These are phyloP conservation scores for Aphelenchoides besseyi DNA, from an alignment of 1,140 invertebrate species.

Conservation along the genomic window DNA sequence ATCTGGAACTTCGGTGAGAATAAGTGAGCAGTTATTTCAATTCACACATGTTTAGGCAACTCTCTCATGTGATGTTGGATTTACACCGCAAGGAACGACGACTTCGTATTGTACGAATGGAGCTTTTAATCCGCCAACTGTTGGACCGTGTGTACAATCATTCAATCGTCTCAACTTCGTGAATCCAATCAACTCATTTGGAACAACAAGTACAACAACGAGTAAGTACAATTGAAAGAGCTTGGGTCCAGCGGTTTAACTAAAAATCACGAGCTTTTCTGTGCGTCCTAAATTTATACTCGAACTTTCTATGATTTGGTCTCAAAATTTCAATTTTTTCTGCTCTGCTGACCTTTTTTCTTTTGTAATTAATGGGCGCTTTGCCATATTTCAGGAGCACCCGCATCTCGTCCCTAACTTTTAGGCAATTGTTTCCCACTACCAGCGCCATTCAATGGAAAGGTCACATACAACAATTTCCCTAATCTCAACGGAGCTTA, in stretches of 20 bases:
- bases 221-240: constrained; percentile 11
- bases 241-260: background rate
- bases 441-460: background rate
- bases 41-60: background rate
- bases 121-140: constrained; percentile 4
- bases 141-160: constrained; percentile 2
- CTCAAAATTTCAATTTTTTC: background rate
- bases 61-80: constrained; percentile 9
- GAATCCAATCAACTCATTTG: background rate
- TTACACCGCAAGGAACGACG: constrained; percentile 1
- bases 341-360: background rate
- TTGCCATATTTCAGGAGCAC: background rate
- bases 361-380: background rate
- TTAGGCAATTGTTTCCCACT: background rate
- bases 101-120: constrained; percentile 15
- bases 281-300: no score
- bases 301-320: no score
- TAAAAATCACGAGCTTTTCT: background rate
- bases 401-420: background rate
- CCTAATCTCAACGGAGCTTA: constrained; percentile 2
- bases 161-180: background rate
- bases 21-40: background rate
- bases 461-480: background rate
- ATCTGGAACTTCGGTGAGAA: background rate
- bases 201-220: background rate